Base-by-base conservation (phyloP, 1,140 invertebrate genomes). In the Euura saliciscinereae region DNA sequence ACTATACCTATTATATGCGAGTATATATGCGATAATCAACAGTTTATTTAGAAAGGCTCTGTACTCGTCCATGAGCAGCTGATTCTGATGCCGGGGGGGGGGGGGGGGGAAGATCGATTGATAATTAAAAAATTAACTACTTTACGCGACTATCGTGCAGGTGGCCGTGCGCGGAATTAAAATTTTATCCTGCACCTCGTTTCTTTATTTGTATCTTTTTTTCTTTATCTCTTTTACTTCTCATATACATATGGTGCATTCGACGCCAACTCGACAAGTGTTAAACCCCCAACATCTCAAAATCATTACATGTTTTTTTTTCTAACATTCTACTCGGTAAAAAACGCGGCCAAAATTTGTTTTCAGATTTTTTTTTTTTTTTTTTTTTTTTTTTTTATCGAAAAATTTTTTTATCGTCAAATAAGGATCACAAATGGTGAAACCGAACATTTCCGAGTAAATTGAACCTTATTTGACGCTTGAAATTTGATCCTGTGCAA, bases 61-160 rank as follows among this genome's bases (percentile, higher is more conserved):
- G 6, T 6, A n/a, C 51, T 59, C 51, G 3, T 59, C 28, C 51
- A 59, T 59, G 28, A 28, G 28, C 28, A 28, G 28, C 28, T 28
- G 28, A 0, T 28, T 28, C 28, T 28, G 28, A 28, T 28, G 28
- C 13, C 3, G 8, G 51, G 13, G n/a, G n/a, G n/a, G n/a, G n/a
- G n/a, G n/a, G n/a, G n/a, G n/a, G n/a, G n/a, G 6, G 51, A 59
- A 59, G 51, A 59, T 59, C 51, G 51, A 59, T 59, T 59, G 51
- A 6, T 59, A 59, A 11, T 59, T 59, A 11, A 59, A 59, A 59
- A 59, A 59, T 59, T 59, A 59, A 59, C 0, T n/a, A n/a, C 8
- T n/a, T 11, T 8, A n/a, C 13, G 51, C 51, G 13, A 6, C 51
- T 59, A 59, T 59, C 13, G 13, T 59, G 13, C 13, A 59, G 10